Base-by-base conservation (phyloP, 2,888 invertebrate genomes). In the Apotomis capreana region DNA sequence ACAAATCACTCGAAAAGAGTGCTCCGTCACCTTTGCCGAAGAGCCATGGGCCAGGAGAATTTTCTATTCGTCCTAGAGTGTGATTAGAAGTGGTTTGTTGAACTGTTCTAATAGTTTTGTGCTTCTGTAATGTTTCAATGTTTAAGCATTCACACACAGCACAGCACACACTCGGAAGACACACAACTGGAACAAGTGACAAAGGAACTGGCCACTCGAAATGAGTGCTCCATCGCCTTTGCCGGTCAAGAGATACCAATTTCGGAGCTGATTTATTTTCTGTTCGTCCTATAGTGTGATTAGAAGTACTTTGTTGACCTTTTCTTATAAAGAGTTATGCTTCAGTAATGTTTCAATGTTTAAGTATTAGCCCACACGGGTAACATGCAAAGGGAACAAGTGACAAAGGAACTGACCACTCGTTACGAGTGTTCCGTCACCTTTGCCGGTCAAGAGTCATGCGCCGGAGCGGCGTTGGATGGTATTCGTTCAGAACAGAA, bases 161-260 rank as follows among this genome's bases (percentile, higher is more conserved):
- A n/a, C n/a, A 44, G 4, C 44, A 44, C 6, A 6, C 6, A 26
- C 26, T 44, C 44, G 4, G 8, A 26, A 44, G 3, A 44, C 44
- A 44, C 0, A 8, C 44, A 44, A 44, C 5, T 0, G 40, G 40
- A 6, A 40, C 40, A 0, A 40, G 40, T 5, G 44, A 65, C 55
- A 57, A 65, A 65, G 57, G 49, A 65, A 65, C 5, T 57, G n/a
- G n/a, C 55, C 40, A 13, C 65, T 46, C n/a, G 49, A 5, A 26
- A 26, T 4, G 3, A 61, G 46, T 36, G 51, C 57, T 57, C 46
- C 36, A 15, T n/a, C 59, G 13, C 60, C 60, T 49, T 60, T 15
- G 13, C 13, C 37, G 62, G 51, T 62, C 51, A 62, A 62, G 62
- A 51, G 60, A n/a, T 15, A 15, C 13, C 10, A 12, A 10, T 13